These are phyloP conservation scores for Atherinosoma microstoma DNA, from an alignment of 2,797 vertebrate species.

Conservation along the genomic window DNA sequence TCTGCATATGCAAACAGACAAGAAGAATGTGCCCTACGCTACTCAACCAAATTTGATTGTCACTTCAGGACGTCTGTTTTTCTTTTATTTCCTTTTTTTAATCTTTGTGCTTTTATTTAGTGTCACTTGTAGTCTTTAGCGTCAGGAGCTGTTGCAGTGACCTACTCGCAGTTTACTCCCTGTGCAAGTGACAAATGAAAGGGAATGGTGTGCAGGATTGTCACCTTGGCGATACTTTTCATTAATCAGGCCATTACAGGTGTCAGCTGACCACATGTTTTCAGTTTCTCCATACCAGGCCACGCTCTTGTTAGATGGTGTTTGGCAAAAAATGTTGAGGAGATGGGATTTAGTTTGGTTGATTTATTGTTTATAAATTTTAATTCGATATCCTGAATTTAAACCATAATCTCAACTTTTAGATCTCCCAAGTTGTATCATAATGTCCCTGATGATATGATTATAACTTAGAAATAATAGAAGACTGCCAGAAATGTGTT, in stretches of 20 bases:
- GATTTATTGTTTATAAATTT: not conserved
- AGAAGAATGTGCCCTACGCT: not conserved
- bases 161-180: conserved; percentile 28
- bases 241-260: conserved; percentile 35
- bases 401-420: not conserved
- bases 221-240: conserved; percentile 13
- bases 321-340: conserved; percentile 1
- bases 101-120: conserved; percentile 1
- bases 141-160: conserved; percentile 35
- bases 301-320: not conserved
- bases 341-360: not conserved
- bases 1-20: conserved; percentile 5
- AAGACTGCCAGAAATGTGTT: no score
- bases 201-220: conserved; percentile 26
- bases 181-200: conserved; percentile 32
- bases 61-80: not conserved
- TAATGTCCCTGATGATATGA: not conserved
- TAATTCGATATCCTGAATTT: not conserved
- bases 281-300: not conserved
- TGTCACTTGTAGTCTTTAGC: not conserved
- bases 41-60: conserved; percentile 11
- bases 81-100: not conserved
- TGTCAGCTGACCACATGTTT: conserved; percentile 23
- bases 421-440: not conserved
- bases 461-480: not conserved